Base-by-base conservation (phyloP, 2,113 vertebrate genomes). In the Crypturellus undulatus region DNA sequence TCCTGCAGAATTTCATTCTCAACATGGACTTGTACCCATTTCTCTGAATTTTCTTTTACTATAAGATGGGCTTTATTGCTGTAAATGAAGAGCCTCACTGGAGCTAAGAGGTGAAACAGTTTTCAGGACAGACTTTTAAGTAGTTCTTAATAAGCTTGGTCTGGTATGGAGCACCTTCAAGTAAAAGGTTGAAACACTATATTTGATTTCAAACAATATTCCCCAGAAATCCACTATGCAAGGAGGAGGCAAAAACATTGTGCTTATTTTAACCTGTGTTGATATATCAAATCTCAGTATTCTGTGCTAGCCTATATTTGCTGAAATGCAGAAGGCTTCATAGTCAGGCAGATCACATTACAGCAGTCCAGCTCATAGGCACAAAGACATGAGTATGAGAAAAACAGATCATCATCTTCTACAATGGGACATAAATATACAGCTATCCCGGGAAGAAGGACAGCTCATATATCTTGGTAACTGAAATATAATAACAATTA, bases 11-110 rank as follows among this genome's bases (percentile, higher is more conserved):
- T 63, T 79, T 78, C 47, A 30, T 45, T 32, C 47, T 83, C 40
- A 83, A n/a, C 26, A 5, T 45, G 5, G 51, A n/a, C 26, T 6
- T 45, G 5, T 63, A 38, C 26, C 19, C 32, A 51, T 45, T 32
- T 51, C 34, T 34, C 6, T 6, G 15, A 79, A 32, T 54, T 25
- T 68, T 28, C 16, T 58, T 26, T 63, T 32, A 32, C 19, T 16
- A 25, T 16, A 58, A 8, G 34, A 34, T 0, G 1, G 28, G 32
- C 6, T 84, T 75, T 64, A 19, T 32, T n/a, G 67, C 1, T 0
- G 3, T 49, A 19, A 19, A 63, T 70, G 24, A 14, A 59, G 42
- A 40, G 9, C 51, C 82, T 79, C 34, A 45, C 0, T 40, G 28
- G 5, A 69, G 40, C 28, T 12, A 21, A 67, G 26, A 36, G 9